Evolutionary conservation across 2,797 vertebrate species (phyloP), one percentile per base, ranked within the genome.

Genomic region (Echeneis naucrates): DNA sequence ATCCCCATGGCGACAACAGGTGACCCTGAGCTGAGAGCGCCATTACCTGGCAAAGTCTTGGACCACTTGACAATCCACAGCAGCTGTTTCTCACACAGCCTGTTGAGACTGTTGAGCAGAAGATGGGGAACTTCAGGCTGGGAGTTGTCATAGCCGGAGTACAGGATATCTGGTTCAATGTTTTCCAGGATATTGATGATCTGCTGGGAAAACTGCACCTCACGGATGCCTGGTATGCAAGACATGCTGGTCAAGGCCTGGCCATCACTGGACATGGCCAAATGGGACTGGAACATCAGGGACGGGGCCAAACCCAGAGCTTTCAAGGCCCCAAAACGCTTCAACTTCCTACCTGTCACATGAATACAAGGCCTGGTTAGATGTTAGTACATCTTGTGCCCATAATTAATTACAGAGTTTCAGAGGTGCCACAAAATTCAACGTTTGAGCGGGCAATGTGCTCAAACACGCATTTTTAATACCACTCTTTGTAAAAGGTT

Each of bases 31-130:
- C 66, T 5, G 55, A 44, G 52, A 59, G 69, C 32, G 38, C 47
- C 5, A 68, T 96, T 96, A 99, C 98, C 98, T 96, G 98, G 98
- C 88, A 99, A 91, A 55, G 95, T 94, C 87, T 99, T 99, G 82
- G 98, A 98, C 98, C 98, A 99, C 87, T 97, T 97, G 81, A 99
- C 97, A 24, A 99, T 98, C 89, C 96, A 96, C 72, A 99, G 94
- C 79, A 99, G 96, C 78, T 99, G 98, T 69, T 96, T 96, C 88
- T 99, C 98, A 19, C 97, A 97, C 62, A 99, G 94, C 33, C 94
- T 89, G 89, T 99, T 99, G 63, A 99, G 96, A 84, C 97, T 97
- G 62, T 92, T 98, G 80, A 99, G 95, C 81, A 99, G 93, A 27
- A 96, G 86, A 81, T 97, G 95, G 52, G 97, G 95, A 10, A 94